These are phyloP conservation scores for Zaprionus bogoriensis DNA, from an alignment of 2,888 invertebrate genomes.

Conservation along the genomic window DNA sequence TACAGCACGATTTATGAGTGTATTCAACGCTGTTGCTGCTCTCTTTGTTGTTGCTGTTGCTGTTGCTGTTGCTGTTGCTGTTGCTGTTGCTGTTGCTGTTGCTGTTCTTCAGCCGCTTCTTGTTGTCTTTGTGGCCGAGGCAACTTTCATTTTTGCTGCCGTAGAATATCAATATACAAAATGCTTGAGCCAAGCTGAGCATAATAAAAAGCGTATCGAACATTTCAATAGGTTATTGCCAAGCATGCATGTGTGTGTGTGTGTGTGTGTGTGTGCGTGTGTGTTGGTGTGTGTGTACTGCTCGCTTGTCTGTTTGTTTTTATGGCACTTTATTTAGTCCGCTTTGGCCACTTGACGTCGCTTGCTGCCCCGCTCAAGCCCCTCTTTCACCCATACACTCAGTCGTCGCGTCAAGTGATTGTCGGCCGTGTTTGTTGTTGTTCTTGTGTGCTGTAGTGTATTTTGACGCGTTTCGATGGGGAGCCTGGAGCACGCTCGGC, in stretches of 20 bases:
- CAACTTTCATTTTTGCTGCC: conserved; percentile 72
- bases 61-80: background rate
- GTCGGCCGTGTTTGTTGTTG: conserved; percentile 28
- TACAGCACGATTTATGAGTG: conserved; percentile 41
- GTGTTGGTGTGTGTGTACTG: no score
- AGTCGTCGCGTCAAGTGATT: conserved; percentile 47
- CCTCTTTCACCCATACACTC: conserved; percentile 22
- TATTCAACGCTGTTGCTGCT: conserved; percentile 8
- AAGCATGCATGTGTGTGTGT: conserved; percentile 32
- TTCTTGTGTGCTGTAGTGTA: conserved; percentile 42
- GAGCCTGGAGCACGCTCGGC: no score
- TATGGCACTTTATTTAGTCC: conserved; percentile 60
- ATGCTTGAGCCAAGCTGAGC: conserved; percentile 32
- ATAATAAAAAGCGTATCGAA: conserved; percentile 59
- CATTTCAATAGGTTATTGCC: conserved; percentile 62
- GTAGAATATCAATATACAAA: conserved; percentile 61
- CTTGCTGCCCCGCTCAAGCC: background rate
- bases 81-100: background rate
- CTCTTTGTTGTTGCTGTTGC: background rate
- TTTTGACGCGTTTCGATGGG: conserved; percentile 60
- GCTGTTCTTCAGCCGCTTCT: background rate
- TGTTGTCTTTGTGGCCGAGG: conserved; percentile 34
- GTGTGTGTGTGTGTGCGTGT: conserved; percentile 3
- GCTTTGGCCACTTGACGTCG: conserved; percentile 41
- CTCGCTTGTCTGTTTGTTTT: conserved; percentile 20